Conservation (phyloP, 1,140 invertebrate species). For the Zaprionus tsacasi region DNA sequence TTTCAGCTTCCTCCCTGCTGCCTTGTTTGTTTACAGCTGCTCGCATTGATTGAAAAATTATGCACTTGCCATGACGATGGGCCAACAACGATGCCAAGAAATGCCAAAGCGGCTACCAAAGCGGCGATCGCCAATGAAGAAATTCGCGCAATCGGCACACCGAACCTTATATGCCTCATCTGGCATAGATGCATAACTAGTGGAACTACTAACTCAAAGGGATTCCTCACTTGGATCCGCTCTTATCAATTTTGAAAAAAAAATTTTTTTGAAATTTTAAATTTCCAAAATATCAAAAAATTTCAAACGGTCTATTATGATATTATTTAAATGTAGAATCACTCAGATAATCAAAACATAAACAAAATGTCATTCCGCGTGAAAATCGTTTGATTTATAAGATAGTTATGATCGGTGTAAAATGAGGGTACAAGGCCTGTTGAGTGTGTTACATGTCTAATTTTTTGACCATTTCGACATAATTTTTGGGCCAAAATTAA, state of each 20-base stretch:
- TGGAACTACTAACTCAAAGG: neutral
- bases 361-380: too few species aligned
- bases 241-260: neutral
- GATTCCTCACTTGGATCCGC: neutral
- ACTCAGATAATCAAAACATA: too few species aligned
- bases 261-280: too few species aligned
- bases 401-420: too few species aligned
- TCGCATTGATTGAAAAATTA: conserved; percentile 81
- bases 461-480: too few species aligned
- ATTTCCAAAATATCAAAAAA: too few species aligned
- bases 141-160: conserved; percentile 32
- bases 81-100: conserved; percentile 65
- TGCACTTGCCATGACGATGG: conserved; percentile 79
- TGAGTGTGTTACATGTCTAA: too few species aligned
- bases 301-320: too few species aligned
- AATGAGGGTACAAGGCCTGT: too few species aligned
- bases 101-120: conserved; percentile 25
- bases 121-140: conserved; percentile 36
- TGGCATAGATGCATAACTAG: conserved; percentile 42
- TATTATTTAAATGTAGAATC: too few species aligned
- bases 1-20: conserved; percentile 25
- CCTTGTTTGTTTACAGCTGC: conserved; percentile 78
- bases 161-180: conserved; percentile 51
- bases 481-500: too few species aligned
- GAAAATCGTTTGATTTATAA: too few species aligned